These are phyloP conservation scores for Strix uralensis DNA, from an alignment of 2,113 vertebrate species.

Conservation along the genomic window DNA sequence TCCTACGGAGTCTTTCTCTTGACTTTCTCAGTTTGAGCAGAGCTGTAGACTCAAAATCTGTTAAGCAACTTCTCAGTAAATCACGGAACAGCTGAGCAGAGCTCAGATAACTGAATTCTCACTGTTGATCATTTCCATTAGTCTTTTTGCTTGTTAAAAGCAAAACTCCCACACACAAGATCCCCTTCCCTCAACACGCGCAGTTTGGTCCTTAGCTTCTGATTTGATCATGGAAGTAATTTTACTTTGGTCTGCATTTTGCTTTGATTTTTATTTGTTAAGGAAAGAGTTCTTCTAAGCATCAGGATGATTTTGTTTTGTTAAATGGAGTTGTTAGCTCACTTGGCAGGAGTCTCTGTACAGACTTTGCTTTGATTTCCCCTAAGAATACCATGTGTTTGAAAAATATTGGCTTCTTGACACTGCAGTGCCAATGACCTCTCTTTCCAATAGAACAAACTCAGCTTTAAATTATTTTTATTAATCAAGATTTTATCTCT, in stretches of 20 bases:
- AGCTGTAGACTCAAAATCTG: neutral
- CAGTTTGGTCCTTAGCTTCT: neutral
- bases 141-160: neutral
- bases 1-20: neutral
- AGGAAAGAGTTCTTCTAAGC: slow-evolving; percentile 7
- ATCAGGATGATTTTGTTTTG: slow-evolving; percentile 33
- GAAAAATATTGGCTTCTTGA: slow-evolving; percentile 60
- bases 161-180: neutral
- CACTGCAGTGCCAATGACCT: slow-evolving; percentile 48
- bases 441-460: slow-evolving; percentile 57
- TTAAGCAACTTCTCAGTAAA: neutral
- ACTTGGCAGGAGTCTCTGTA: slow-evolving; percentile 32
- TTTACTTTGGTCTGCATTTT: slow-evolving; percentile 4
- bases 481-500: slow-evolving; percentile 73
- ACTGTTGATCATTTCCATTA: neutral
- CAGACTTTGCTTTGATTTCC: slow-evolving; percentile 56
- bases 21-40: neutral
- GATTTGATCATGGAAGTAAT: slow-evolving; percentile 9
- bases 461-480: slow-evolving; percentile 67
- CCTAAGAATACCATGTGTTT: slow-evolving; percentile 51
- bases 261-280: slow-evolving; percentile 38
- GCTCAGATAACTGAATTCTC: neutral
- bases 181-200: neutral
- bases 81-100: neutral
- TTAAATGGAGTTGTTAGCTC: slow-evolving; percentile 57